Percentiles rank a stretch among this genome's conserved stretches.
Conservation (phyloP, 2,797 vertebrate species). For the Pygocentrus nattereri region DNA sequence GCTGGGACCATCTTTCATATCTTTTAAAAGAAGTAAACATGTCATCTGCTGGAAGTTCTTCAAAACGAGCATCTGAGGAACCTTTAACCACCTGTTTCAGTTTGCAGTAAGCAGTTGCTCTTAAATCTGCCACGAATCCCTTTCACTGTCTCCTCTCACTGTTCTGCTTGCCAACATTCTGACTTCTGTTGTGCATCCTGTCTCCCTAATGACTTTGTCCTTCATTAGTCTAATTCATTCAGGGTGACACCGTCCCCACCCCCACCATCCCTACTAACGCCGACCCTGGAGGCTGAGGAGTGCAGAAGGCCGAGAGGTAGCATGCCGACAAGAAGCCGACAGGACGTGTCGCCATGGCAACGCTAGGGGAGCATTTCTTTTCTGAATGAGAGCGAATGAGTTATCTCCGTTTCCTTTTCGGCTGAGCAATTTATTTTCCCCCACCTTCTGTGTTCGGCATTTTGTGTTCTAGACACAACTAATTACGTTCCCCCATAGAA, state of each 20-base stretch:
- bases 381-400: constrained; percentile 44
- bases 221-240: constrained; percentile 78
- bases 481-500: constrained; percentile 50
- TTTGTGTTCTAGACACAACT: constrained; percentile 56
- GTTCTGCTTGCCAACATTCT: constrained; percentile 27
- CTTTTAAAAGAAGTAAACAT: constrained; percentile 34
- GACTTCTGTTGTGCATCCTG: constrained; percentile 43
- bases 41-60: constrained; percentile 15
- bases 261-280: constrained; percentile 4
- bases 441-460: constrained; percentile 34
- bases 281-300: constrained; percentile 37
- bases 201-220: constrained; percentile 70
- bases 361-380: constrained; percentile 72
- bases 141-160: constrained; percentile 3
- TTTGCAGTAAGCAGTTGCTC: constrained; percentile 5
- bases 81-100: constrained; percentile 20
- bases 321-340: constrained; percentile 41
- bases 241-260: constrained; percentile 52
- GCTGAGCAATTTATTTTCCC: constrained; percentile 45
- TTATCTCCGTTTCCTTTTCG: constrained; percentile 54
- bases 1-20: constrained; percentile 5
- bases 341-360: constrained; percentile 65
- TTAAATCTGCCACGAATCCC: background rate
- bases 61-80: constrained; percentile 15
- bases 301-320: constrained; percentile 48